Percentiles rank a stretch among this genome's conserved stretches.
phyloP scores from a whole-genome alignment of 2,113 vertebrate species.

The Prolemur simus region DNA sequence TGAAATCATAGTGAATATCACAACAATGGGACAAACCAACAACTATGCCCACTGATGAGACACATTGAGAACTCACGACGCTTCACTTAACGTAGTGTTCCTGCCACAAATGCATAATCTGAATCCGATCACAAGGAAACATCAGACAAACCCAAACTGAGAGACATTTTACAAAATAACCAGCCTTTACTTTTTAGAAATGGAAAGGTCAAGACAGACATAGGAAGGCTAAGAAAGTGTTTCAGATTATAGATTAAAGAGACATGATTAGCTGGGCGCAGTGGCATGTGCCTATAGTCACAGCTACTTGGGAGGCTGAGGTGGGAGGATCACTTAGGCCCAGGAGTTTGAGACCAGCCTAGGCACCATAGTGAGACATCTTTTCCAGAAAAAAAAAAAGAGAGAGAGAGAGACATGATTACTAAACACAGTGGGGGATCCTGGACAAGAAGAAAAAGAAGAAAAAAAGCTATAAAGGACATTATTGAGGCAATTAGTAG shows the following conservation, averaged over 20 bases:
- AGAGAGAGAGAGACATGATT: background rate
- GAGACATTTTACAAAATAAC: background rate
- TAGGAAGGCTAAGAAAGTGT: background rate
- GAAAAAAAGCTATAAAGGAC: background rate
- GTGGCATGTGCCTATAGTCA: background rate
- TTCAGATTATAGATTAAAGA: background rate
- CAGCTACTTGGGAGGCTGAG: background rate
- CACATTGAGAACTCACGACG: background rate
- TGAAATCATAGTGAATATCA: background rate
- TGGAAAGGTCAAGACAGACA: slow-evolving; percentile 5
- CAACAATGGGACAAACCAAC: background rate
- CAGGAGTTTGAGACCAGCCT: background rate
- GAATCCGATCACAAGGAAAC: background rate
- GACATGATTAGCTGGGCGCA: background rate
- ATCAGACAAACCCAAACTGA: background rate
- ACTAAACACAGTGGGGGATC: background rate
- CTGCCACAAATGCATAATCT: background rate
- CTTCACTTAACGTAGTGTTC: background rate
- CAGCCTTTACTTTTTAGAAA: slow-evolving; percentile 28
- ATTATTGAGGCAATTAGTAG: background rate
- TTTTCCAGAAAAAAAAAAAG: background rate
- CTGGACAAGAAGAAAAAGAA: background rate
- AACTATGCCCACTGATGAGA: background rate
- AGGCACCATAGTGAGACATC: background rate
- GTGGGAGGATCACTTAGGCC: background rate